Conservation (phyloP, 2,113 vertebrate genomes). For the Scopus umbretta region DNA sequence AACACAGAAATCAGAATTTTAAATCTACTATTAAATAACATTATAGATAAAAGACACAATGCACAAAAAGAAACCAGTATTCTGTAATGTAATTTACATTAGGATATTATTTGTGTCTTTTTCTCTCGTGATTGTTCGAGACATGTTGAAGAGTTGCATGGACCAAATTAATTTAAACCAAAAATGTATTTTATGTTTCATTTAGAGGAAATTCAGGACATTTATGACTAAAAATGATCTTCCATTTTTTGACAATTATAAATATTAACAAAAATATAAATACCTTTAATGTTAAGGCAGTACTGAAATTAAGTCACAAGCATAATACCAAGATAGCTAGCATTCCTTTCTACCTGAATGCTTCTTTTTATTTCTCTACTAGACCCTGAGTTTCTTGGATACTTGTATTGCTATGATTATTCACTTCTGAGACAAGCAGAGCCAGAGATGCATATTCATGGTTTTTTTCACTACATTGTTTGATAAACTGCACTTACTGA, state of each 20-base stretch:
- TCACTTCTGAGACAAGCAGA: not conserved
- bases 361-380: not conserved
- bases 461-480: not conserved
- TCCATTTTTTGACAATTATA: not conserved
- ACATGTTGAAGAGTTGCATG: not conserved
- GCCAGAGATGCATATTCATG: constrained; percentile 7
- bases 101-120: not conserved
- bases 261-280: not conserved
- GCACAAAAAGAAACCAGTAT: not conserved
- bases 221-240: not conserved
- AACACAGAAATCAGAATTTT: not conserved
- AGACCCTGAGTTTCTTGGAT: not conserved
- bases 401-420: not conserved
- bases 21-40: not conserved
- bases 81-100: not conserved
- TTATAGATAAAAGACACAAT: not conserved
- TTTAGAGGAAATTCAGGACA: not conserved
- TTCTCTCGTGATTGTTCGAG: not conserved
- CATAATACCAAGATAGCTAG: not conserved
- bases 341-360: not conserved
- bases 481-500: constrained; percentile 30
- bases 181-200: not conserved
- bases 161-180: not conserved
- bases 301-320: not conserved
- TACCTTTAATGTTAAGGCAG: not conserved